phyloP scores from a whole-genome alignment of 2,888 invertebrate species.

The Archips xylosteana region DNA sequence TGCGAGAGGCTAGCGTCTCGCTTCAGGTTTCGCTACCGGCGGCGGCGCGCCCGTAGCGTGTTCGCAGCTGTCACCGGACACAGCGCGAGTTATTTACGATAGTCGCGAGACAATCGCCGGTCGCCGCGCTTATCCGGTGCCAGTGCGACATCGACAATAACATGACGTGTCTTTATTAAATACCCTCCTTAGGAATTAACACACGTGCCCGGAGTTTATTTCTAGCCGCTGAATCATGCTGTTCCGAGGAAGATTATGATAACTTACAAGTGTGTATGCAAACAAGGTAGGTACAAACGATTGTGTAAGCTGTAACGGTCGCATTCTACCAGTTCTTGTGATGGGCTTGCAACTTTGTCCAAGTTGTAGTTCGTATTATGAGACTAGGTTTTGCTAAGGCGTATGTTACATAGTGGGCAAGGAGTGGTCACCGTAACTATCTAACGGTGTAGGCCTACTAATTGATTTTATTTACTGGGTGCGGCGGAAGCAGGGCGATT shows the following conservation, averaged over 20 bases:
- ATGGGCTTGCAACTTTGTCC: neutral
- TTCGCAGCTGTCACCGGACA: slow-evolving; percentile 79
- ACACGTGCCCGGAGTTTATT: slow-evolving; percentile 75
- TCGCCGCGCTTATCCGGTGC: slow-evolving; percentile 81
- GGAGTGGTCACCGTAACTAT: slow-evolving; percentile 43
- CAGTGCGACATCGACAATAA: slow-evolving; percentile 75
- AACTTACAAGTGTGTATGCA: slow-evolving; percentile 37
- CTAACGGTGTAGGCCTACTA: slow-evolving; percentile 64
- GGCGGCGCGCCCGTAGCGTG: slow-evolving; percentile 69
- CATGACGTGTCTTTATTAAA: slow-evolving; percentile 83
- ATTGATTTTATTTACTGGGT: slow-evolving; percentile 73
- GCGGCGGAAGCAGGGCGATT: slow-evolving; percentile 70
- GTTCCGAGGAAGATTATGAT: slow-evolving; percentile 47
- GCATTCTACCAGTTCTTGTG: slow-evolving; percentile 13
- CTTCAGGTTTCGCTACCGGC: slow-evolving; percentile 68
- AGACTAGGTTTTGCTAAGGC: neutral
- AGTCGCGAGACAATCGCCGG: slow-evolving; percentile 80
- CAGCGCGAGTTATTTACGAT: slow-evolving; percentile 82
- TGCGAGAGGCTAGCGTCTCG: slow-evolving; percentile 35
- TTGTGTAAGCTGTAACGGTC: slow-evolving; percentile 10
- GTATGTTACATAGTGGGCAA: slow-evolving; percentile 46
- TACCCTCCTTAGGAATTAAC: slow-evolving; percentile 76
- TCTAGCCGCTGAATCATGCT: slow-evolving; percentile 73
- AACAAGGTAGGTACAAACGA: slow-evolving; percentile 24
- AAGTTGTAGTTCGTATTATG: neutral